phyloP scores from a whole-genome alignment of 2,888 invertebrate species.

The Drosophila neoperkinsi region DNA sequence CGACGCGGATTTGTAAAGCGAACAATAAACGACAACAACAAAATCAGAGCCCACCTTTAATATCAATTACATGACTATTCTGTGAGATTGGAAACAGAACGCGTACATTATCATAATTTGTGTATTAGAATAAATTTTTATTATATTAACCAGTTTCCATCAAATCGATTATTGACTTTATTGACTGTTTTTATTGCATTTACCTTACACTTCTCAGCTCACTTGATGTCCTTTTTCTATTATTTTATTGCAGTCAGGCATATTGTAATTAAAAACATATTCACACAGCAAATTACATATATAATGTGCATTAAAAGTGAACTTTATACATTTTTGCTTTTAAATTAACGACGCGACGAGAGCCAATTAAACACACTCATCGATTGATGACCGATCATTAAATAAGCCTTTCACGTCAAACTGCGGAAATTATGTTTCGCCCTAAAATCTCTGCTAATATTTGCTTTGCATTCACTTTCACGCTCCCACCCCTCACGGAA shows the following conservation, averaged over 20 bases:
- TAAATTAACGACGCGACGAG: no score
- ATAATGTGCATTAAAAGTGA: background rate
- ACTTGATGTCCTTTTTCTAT: background rate
- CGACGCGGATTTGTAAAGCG: background rate
- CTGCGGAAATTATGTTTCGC: background rate
- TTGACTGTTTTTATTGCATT: background rate
- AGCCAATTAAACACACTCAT: background rate
- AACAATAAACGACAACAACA: background rate
- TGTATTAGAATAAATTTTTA: background rate
- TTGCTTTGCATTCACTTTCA: background rate
- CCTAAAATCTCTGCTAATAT: background rate
- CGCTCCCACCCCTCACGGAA: no score
- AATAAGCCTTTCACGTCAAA: background rate
- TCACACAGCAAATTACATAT: background rate
- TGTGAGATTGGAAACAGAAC: background rate
- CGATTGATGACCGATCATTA: background rate
- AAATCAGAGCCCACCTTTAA: background rate
- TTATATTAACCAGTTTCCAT: rapidly evolving
- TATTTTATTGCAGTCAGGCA: background rate
- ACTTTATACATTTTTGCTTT: background rate
- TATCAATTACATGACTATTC: background rate
- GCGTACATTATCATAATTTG: no score
- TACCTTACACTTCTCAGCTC: background rate
- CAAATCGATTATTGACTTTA: background rate
- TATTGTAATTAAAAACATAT: background rate